A percentile compares a stretch with the other conserved stretches of the same genome.
Evolutionary conservation across 2,888 invertebrate species (phyloP).

Genomic region (Miltochrista miniata): DNA sequence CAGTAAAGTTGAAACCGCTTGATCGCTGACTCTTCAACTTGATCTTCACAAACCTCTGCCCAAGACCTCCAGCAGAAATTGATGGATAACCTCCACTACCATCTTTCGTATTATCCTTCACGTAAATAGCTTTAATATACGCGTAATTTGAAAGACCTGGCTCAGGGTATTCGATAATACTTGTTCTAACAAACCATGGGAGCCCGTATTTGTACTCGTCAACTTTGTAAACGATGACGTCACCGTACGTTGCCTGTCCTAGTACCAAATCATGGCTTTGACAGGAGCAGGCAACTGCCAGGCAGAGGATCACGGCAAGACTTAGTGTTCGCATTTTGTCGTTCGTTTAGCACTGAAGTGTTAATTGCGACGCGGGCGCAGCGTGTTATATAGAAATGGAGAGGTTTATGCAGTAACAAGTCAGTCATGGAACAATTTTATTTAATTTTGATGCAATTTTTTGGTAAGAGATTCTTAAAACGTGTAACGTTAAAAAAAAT

Average conservation of each 20-base stretch:
- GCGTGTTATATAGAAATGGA: slow-evolving; percentile 65
- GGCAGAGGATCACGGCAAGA: slow-evolving; percentile 48
- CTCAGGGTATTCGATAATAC: slow-evolving; percentile 63
- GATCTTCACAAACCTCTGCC: slow-evolving; percentile 68
- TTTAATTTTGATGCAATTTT: not conserved
- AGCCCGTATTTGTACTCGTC: slow-evolving; percentile 71
- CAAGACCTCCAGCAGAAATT: slow-evolving; percentile 68
- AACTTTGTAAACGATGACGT: slow-evolving; percentile 59
- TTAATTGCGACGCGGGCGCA: slow-evolving; percentile 44
- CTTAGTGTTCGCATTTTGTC: slow-evolving; percentile 61
- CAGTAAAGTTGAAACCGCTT: slow-evolving; percentile 69
- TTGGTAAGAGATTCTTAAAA: too few relatives aligned
- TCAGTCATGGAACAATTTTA: slow-evolving; percentile 17
- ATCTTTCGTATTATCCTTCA: slow-evolving; percentile 65
- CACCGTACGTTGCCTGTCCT: slow-evolving; percentile 66
- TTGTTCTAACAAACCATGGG: slow-evolving; percentile 62
- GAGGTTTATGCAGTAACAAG: slow-evolving; percentile 47
- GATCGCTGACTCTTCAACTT: slow-evolving; percentile 72
- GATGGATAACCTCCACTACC: slow-evolving; percentile 69
- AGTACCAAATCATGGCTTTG: slow-evolving; percentile 68
- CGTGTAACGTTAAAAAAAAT: too few relatives aligned
- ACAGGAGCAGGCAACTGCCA: slow-evolving; percentile 45
- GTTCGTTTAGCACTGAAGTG: slow-evolving; percentile 67
- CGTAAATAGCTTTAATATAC: slow-evolving; percentile 59
- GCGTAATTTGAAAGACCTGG: slow-evolving; percentile 64